phyloP scores from a whole-genome alignment of 1,140 invertebrate species.

The Brachystomella parvula region DNA sequence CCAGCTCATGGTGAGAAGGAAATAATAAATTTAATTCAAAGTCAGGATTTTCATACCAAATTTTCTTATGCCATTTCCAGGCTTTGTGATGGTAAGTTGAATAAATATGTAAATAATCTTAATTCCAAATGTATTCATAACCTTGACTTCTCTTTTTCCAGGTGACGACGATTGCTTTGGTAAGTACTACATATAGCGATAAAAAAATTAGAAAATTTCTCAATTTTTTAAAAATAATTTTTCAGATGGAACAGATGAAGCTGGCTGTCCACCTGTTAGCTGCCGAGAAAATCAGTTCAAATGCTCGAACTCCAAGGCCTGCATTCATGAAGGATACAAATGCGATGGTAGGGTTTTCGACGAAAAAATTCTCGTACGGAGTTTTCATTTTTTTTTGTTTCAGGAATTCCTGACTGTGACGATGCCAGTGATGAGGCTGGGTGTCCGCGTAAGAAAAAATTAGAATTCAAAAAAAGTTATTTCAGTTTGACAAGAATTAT shows the following conservation, averaged over 20 bases:
- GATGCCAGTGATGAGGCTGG: slow-evolving; percentile 55
- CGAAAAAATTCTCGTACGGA: no score
- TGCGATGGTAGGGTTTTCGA: slow-evolving; percentile 80
- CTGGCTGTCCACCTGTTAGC: slow-evolving; percentile 88
- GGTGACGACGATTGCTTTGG: no score
- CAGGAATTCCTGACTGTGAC: slow-evolving; percentile 60
- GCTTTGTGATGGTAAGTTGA: slow-evolving; percentile 10
- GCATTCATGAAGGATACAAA: slow-evolving; percentile 84
- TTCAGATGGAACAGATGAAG: slow-evolving; percentile 94
- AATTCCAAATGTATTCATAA: neutral
- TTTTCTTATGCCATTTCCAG: neutral
- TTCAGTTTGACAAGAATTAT: no score
- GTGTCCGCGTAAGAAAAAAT: no score
- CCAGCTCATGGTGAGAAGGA: slow-evolving; percentile 40
- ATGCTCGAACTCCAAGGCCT: slow-evolving; percentile 82
- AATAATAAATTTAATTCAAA: neutral
- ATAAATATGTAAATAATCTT: neutral
- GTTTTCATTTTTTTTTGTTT: no score
- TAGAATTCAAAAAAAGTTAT: no score
- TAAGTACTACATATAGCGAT: no score
- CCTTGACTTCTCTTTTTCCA: neutral
- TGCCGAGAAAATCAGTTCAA: slow-evolving; percentile 90
- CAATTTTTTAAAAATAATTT: slow-evolving; percentile 81
- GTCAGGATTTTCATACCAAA: neutral
- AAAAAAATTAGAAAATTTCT: no score